Conservation (phyloP, 2,888 invertebrate species). For the Encarsia formosa region DNA sequence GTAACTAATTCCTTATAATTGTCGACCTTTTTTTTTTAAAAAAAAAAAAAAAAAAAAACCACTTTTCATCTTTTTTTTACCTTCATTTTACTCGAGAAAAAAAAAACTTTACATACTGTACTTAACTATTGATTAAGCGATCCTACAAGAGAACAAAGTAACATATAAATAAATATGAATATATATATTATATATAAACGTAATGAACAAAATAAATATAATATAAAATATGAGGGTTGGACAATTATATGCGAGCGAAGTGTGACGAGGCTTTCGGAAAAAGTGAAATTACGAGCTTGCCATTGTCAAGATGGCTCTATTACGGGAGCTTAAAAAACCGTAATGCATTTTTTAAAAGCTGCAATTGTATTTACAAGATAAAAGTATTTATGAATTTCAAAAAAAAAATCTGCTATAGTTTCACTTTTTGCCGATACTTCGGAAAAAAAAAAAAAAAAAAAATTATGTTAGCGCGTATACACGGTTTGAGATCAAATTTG, state of each 20-base stretch:
- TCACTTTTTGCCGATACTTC: constrained; percentile 11
- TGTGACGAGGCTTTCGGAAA: constrained; percentile 16
- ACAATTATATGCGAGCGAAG: constrained; percentile 17
- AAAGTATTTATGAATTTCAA: too few relatives aligned
- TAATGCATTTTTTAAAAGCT: constrained; percentile 24
- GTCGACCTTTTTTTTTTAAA: too few relatives aligned
- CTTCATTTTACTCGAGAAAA: constrained; percentile 11
- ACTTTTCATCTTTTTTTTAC: constrained; percentile 5
- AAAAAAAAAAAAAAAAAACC: too few relatives aligned
- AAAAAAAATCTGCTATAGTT: constrained; percentile 6
- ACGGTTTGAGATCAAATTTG: constrained; percentile 35
- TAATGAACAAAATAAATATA: constrained; percentile 22
- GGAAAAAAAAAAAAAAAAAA: not conserved
- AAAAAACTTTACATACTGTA: constrained; percentile 33
- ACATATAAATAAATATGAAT: constrained; percentile 26
- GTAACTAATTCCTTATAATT: too few relatives aligned
- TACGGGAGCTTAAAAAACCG: constrained; percentile 3
- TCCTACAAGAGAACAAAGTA: constrained; percentile 34
- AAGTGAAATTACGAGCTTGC: constrained; percentile 17
- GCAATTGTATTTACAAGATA: too few relatives aligned
- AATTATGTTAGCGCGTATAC: constrained; percentile 11
- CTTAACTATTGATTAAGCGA: constrained; percentile 40
- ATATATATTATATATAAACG: constrained; percentile 34
- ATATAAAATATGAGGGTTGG: constrained; percentile 15
- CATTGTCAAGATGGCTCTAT: not conserved